Conservation (phyloP, 1,140 invertebrate species). For the Heliconius nattereri region DNA sequence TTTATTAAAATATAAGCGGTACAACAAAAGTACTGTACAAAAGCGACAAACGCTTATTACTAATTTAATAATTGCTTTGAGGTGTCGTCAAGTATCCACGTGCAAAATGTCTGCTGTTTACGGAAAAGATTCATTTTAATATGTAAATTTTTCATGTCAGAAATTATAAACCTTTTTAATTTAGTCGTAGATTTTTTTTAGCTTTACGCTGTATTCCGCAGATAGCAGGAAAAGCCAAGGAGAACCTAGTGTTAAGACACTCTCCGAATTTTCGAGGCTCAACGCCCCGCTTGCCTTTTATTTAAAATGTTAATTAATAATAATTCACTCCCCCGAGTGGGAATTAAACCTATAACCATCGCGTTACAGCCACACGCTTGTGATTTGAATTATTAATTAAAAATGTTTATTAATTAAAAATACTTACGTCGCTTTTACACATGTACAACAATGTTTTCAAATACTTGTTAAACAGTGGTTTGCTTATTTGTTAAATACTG, state of each 20-base stretch:
- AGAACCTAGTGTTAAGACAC: too few species aligned
- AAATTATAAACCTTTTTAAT: neutral
- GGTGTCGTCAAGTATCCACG: neutral
- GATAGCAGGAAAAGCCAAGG: too few species aligned
- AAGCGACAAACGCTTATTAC: slow-evolving; percentile 11
- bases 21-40: neutral
- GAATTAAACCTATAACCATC: too few species aligned
- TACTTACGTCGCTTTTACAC: neutral
- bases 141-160: neutral
- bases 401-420: neutral
- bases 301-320: too few species aligned
- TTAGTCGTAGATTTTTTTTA: too few species aligned
- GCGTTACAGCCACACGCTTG: too few species aligned
- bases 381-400: neutral
- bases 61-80: neutral
- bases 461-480: neutral
- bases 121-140: neutral
- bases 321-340: too few species aligned
- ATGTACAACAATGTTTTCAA: neutral
- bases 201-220: too few species aligned
- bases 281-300: too few species aligned
- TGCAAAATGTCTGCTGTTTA: neutral
- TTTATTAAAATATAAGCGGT: neutral
- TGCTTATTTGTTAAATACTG: neutral
- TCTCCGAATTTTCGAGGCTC: too few species aligned